A percentile compares a stretch with the other conserved stretches of the same genome.
phyloP scores from a whole-genome alignment of 1,140 invertebrate species.

The Drosophila athabasca region DNA sequence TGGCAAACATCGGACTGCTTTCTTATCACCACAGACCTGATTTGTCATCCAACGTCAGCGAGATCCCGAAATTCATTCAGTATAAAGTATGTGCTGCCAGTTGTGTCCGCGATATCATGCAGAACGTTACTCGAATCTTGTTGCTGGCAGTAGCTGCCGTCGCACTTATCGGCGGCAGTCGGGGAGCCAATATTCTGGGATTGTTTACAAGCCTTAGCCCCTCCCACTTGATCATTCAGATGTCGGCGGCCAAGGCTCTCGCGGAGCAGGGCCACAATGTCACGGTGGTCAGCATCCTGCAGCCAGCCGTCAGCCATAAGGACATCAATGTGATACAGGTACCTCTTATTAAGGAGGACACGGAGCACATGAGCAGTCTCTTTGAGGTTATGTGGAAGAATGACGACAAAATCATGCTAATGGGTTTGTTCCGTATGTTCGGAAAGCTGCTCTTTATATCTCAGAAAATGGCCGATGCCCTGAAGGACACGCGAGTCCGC shows the following conservation, averaged over 20 bases:
- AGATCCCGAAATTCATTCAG: too few species aligned
- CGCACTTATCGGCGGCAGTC: neutral
- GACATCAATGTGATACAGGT: slow-evolving; percentile 41
- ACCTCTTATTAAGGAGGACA: slow-evolving; percentile 19
- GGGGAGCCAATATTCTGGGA: slow-evolving; percentile 48
- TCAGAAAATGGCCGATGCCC: slow-evolving; percentile 24
- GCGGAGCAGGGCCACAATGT: slow-evolving; percentile 57
- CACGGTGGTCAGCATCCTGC: slow-evolving; percentile 36
- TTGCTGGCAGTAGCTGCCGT: neutral
- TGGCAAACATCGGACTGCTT: too few species aligned
- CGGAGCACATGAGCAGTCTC: slow-evolving; percentile 2
- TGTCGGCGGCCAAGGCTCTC: slow-evolving; percentile 35
- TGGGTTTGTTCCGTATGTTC: slow-evolving; percentile 9
- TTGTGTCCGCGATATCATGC: neutral
- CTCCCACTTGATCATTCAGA: slow-evolving; percentile 59
- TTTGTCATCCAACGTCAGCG: too few species aligned
- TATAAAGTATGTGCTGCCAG: too few species aligned
- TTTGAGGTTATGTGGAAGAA: slow-evolving; percentile 24
- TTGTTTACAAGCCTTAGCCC: slow-evolving; percentile 44
- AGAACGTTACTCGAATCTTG: neutral
- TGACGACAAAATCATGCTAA: slow-evolving; percentile 4
- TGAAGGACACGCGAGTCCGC: slow-evolving; percentile 30
- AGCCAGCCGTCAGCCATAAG: slow-evolving; percentile 34
- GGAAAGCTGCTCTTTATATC: slow-evolving; percentile 9
- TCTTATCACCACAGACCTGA: too few species aligned